A percentile compares a stretch with the other conserved stretches of the same genome.
Evolutionary conservation across 1,140 invertebrate genomes (phyloP).

Genomic region (Drosophila quadrilineata): DNA sequence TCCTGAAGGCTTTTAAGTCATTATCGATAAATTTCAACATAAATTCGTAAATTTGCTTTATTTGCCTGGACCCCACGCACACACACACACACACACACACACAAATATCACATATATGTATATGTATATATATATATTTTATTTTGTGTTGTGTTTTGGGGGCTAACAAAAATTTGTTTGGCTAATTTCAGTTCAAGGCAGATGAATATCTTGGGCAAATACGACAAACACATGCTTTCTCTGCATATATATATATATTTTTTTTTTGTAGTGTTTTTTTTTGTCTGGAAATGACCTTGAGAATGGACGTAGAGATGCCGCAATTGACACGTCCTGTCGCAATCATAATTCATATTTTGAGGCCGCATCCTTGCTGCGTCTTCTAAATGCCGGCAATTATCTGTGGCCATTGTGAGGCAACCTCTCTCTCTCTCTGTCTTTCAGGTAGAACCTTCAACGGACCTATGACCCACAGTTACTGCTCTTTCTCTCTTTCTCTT

Average conservation of each 20-base stretch:
- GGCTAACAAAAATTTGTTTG: constrained; percentile 57
- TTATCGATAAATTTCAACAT: constrained; percentile 81
- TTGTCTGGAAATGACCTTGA: constrained; percentile 67
- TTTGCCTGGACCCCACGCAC: constrained; percentile 56
- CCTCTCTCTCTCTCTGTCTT: too few relatives aligned
- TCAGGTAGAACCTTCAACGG: not conserved
- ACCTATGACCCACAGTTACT: constrained; percentile 1
- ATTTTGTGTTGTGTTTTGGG: constrained; percentile 1
- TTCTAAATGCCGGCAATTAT: constrained; percentile 49
- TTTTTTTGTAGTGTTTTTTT: constrained; percentile 44
- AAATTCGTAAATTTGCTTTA: constrained; percentile 80
- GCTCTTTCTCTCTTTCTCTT: not conserved
- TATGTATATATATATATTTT: constrained; percentile 25
- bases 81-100: not conserved
- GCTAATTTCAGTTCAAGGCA: constrained; percentile 51
- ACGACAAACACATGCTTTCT: constrained; percentile 12
- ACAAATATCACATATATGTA: constrained; percentile 24
- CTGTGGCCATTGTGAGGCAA: constrained; percentile 34
- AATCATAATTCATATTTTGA: constrained; percentile 75
- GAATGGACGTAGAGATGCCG: constrained; percentile 17
- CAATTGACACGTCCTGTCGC: constrained; percentile 69
- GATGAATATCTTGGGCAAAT: constrained; percentile 29
- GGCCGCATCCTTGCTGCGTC: constrained; percentile 44
- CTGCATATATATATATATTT: constrained; percentile 1
- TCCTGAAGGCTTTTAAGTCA: constrained; percentile 81